Base-by-base conservation (phyloP, 37 sponge, comb jelly and placozoan species). In the Haliclona indistincta region DNA sequence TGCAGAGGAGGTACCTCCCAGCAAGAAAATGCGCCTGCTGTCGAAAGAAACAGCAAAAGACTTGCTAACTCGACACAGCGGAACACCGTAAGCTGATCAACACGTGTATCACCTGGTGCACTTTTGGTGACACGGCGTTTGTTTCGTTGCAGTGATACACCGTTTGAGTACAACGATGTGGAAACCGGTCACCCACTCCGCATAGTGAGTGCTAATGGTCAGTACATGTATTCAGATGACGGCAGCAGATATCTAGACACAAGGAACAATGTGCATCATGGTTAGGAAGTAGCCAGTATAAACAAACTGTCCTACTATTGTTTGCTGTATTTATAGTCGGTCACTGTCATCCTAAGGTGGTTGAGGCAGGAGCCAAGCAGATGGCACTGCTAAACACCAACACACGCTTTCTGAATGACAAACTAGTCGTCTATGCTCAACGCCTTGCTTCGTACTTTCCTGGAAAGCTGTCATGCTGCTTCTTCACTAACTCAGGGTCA, bases 341-440 rank as follows among this genome's bases (percentile, higher is more conserved):
- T 38, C 96, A 96, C 69, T 89, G 94, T 63, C 86, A 96, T 62
- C 87, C 83, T 32, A 67, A 73, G n/a, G 93, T 96, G 65, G 93
- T 96, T 25, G 78, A 75, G 32, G 93, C 94, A 2, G 83, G 87
- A 5, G 39, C 43, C 13, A 49, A 54, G 23, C 95, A 94, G 79
- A 94, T 94, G 95, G 78, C 81, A 23, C 10, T 79, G 7, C 88
- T 92, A 38, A 86, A 76, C 79, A 96, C 96, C 33, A 96, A 96
- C 89, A 77, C 81, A 3, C 67, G 96, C 22, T 96, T 89, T 53
- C 93, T 96, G 63, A 73, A 81, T 70, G 86, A 85, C 43, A 54
- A 64, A 23, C 76, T 91, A 61, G 63, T 86, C 63, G 74, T 64
- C 1, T 94, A 82, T 72, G 88, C 95, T 43, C 63, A 91, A 60